Percentiles rank a stretch among this genome's conserved stretches.
Conservation (phyloP, 2,113 vertebrate species). For the Aepyceros melampus region DNA sequence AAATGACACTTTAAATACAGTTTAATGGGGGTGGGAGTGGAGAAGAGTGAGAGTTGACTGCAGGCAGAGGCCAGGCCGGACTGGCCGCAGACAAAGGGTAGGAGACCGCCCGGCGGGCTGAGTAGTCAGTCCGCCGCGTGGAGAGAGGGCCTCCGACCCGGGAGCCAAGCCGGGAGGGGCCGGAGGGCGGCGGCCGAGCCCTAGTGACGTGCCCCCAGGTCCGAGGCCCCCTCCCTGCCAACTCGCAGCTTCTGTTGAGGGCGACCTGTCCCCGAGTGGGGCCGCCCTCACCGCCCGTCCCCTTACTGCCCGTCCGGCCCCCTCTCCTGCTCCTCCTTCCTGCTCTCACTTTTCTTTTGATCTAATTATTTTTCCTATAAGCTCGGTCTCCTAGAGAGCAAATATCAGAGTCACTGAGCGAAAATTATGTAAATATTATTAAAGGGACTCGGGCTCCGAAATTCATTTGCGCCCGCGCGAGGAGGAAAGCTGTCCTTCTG, state of each 20-base stretch:
- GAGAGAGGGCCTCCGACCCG: not conserved
- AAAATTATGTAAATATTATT: slow-evolving; percentile 99
- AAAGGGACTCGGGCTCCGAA: slow-evolving; percentile 97
- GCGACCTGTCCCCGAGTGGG: not conserved
- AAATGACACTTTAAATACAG: slow-evolving; percentile 90
- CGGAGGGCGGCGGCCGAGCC: not conserved
- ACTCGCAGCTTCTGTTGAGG: not conserved
- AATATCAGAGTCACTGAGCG: slow-evolving; percentile 96
- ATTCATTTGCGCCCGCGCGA: slow-evolving; percentile 94
- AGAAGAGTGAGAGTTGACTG: not conserved
- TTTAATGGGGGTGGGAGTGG: slow-evolving; percentile 77
- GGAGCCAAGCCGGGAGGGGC: not conserved
- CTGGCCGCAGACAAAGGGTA: slow-evolving; percentile 61
- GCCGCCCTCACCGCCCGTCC: not conserved
- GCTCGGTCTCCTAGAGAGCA: slow-evolving; percentile 95
- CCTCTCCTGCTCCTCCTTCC: slow-evolving; percentile 67
- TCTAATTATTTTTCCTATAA: slow-evolving; percentile 99
- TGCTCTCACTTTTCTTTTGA: slow-evolving; percentile 86
- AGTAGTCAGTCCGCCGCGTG: rapidly evolving
- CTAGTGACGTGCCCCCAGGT: not conserved
- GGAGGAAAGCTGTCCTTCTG: slow-evolving; percentile 92
- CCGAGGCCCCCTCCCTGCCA: not conserved
- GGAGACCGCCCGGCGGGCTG: not conserved
- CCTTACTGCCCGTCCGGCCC: slow-evolving; percentile 45
- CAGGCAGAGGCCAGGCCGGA: slow-evolving; percentile 4